Percentiles rank a stretch among this genome's conserved stretches.
Conservation (phyloP, 2,797 vertebrate species). For the Phaenicophaeus curvirostris region DNA sequence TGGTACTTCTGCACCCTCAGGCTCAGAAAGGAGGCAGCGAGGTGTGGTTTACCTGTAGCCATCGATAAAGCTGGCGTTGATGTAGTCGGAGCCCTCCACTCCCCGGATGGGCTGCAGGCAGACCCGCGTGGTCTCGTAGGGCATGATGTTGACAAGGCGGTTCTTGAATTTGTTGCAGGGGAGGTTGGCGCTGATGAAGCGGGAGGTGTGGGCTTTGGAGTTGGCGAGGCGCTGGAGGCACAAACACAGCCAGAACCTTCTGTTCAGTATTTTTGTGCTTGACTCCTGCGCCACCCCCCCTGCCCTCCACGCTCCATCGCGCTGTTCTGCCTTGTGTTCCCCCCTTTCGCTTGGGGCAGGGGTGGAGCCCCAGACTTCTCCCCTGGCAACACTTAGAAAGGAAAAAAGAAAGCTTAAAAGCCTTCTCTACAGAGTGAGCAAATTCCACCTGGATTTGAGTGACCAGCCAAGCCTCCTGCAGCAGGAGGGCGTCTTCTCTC, state of each 20-base stretch:
- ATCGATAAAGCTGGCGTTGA: conserved; percentile 96
- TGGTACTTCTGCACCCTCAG: neutral
- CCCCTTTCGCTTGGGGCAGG: neutral
- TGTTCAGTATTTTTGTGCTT: neutral
- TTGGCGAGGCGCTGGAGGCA: conserved; percentile 90
- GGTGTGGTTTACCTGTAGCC: conserved; percentile 85
- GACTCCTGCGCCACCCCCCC: neutral
- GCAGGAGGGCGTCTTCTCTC: neutral
- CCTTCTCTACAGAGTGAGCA: neutral
- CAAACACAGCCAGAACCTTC: neutral
- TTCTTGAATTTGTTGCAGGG: conserved; percentile 99
- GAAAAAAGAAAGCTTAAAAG: neutral
- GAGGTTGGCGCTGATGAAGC: conserved; percentile 98
- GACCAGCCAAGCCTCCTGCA: neutral
- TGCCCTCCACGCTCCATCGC: accelerated
- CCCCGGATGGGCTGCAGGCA: conserved; percentile 98
- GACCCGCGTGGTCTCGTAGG: conserved; percentile 95
- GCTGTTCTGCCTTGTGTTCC: accelerated
- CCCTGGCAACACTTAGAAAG: neutral
- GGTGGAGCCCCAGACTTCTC: neutral
- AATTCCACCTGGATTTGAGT: neutral
- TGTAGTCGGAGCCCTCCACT: conserved; percentile 96
- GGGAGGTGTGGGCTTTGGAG: conserved; percentile 96
- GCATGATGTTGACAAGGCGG: conserved; percentile 99
- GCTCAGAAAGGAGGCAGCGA: neutral